Base-by-base conservation (phyloP, 2,113 vertebrate species). In the Carollia perspicillata region DNA sequence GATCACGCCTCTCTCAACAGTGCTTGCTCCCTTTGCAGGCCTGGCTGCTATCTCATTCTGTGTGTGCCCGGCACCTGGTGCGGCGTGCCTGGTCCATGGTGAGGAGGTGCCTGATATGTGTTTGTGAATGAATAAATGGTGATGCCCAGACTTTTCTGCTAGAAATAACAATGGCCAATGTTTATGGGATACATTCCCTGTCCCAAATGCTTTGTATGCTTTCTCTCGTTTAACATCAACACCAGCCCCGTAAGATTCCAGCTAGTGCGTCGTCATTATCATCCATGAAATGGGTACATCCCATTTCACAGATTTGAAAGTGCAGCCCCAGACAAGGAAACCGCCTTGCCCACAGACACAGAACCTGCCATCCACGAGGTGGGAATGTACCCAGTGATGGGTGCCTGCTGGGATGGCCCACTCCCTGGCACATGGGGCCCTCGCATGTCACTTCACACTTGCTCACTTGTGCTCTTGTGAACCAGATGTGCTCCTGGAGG, bases 381-480 rank as follows among this genome's bases (percentile, higher is more conserved):
- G 42, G 42, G n/a, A 58, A 13, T 10, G 9, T 0, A 6, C 3
- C 2, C 1, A 9, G 14, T 0, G 1, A 0, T 6, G 0, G 2
- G 44, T 22, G 10, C 5, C 44, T 74, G 5, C 35, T 14, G 23
- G 63, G 20, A 8, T 14, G 68, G 49, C 60, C 23, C 28, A 6
- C 26, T 13, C 13, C 16, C 16, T 4, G 12, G 33, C 26, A 3
- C 40, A 14, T 40, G 40, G 18, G 1, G 2, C 20, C 69, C 74
- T n/a, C 5, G 0, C 4, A 8, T 2, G 23, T 47, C 14, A 3
- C 4, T 1, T 26, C 6, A 6, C 17, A 33, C 9, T 28, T 33
- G 11, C 42, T 77, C 6, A 30, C 12, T 58, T 58, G 40, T 78
- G 13, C 55, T 20, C 1, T n/a, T 69, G 9, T 28, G 40, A 75